A percentile compares a stretch with the other conserved stretches of the same genome.
Conservation (phyloP, 1,140 invertebrate species). For the Protaetia brevitarsis region DNA sequence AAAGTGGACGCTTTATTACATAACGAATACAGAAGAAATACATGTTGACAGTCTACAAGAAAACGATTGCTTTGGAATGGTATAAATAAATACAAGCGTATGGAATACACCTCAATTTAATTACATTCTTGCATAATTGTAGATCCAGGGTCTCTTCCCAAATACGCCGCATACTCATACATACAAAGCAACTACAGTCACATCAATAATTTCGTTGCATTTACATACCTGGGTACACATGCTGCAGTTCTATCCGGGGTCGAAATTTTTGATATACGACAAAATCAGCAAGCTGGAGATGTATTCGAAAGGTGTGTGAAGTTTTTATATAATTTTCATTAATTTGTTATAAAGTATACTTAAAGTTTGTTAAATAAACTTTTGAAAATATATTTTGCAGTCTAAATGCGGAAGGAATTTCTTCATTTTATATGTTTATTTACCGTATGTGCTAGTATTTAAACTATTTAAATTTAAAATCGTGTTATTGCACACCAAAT, state of each 20-base stretch:
- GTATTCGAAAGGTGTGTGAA: background rate
- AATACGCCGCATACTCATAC: constrained; percentile 32
- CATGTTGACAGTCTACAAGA: constrained; percentile 26
- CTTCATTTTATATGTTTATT: too few species aligned
- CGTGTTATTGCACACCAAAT: too few species aligned
- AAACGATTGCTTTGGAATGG: constrained; percentile 32
- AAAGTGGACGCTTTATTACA: constrained; percentile 36
- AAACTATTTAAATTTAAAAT: too few species aligned
- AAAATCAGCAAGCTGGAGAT: constrained; percentile 14
- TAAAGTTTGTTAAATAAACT: too few species aligned
- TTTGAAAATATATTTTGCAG: too few species aligned
- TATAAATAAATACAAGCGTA: constrained; percentile 21
- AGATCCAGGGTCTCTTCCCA: constrained; percentile 31
- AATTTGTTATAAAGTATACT: too few species aligned
- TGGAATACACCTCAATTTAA: too few species aligned
- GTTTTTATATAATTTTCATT: too few species aligned
- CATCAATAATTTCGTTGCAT: constrained; percentile 26
- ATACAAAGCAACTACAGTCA: constrained; percentile 23
- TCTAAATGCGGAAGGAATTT: too few species aligned
- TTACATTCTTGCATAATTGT: background rate
- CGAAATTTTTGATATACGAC: constrained; percentile 29
- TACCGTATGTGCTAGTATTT: too few species aligned
- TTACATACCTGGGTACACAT: constrained; percentile 29
- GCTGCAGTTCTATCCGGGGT: constrained; percentile 30
- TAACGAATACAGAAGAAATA: constrained; percentile 24